Conservation (phyloP, 2,888 invertebrate species). For the Leucophenga maculata region DNA sequence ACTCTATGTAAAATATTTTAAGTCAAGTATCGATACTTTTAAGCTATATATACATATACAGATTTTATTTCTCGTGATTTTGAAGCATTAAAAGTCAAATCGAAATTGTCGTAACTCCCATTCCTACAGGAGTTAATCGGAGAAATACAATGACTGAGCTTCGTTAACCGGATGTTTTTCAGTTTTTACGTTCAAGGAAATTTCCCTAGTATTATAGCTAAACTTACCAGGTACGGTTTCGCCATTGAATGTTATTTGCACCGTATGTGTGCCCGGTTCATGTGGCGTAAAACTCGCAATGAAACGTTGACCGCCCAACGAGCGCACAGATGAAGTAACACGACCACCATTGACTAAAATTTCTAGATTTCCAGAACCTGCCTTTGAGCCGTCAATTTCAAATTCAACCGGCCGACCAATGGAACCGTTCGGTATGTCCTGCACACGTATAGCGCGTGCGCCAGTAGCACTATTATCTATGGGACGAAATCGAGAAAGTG, state of each 20-base stretch:
- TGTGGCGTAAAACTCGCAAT: conserved; percentile 95
- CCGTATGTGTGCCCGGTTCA: conserved; percentile 86
- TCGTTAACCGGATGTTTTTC: too few relatives aligned
- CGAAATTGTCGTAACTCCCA: too few relatives aligned
- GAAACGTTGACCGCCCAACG: conserved; percentile 90
- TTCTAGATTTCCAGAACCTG: conserved; percentile 97
- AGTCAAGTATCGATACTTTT: conserved; percentile 9
- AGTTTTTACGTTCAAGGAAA: too few relatives aligned
- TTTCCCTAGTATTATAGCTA: too few relatives aligned
- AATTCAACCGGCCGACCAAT: conserved; percentile 95
- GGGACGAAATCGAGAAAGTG: conserved; percentile 70
- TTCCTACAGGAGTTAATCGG: too few relatives aligned
- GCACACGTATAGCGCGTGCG: conserved; percentile 88
- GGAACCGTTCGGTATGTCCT: conserved; percentile 87
- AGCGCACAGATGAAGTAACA: conserved; percentile 93
- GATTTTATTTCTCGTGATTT: too few relatives aligned
- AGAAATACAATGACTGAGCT: too few relatives aligned
- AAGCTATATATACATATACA: too few relatives aligned
- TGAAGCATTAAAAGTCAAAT: too few relatives aligned
- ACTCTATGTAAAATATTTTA: not conserved
- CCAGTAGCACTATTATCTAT: conserved; percentile 79
- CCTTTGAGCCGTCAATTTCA: conserved; percentile 95
- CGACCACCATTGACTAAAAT: conserved; percentile 95
- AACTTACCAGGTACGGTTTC: conserved; percentile 90
- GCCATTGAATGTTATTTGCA: conserved; percentile 95